phyloP scores from a whole-genome alignment of 1,140 invertebrate species.

The Drosophila funebris region DNA sequence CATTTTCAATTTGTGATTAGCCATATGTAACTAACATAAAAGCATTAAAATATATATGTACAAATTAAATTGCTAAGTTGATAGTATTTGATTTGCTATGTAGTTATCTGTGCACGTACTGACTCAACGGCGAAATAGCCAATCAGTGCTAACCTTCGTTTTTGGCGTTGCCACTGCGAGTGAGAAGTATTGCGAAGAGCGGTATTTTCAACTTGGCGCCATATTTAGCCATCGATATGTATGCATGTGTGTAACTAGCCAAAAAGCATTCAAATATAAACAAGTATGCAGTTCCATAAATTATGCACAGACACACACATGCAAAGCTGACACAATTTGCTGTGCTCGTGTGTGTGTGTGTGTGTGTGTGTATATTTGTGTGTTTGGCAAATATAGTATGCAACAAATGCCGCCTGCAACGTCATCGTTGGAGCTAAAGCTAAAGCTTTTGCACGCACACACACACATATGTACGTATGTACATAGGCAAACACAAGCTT shows the following conservation, averaged over 20 bases:
- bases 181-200: background rate
- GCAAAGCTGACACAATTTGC: conserved; percentile 12
- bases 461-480: background rate
- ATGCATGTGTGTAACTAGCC: background rate
- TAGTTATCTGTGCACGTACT: no score
- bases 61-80: no score
- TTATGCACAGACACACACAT: conserved; percentile 1
- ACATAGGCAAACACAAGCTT: conserved; percentile 39
- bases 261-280: background rate
- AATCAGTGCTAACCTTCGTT: background rate
- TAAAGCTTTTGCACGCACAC: conserved; percentile 28
- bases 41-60: no score
- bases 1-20: background rate
- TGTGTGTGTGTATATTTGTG: background rate
- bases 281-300: conserved; percentile 8
- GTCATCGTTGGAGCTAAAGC: conserved; percentile 48
- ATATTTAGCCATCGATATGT: background rate
- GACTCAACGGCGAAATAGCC: no score
- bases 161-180: conserved; percentile 3
- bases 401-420: conserved; percentile 73
- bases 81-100: no score
- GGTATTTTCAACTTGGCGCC: background rate
- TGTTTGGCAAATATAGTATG: conserved; percentile 34
- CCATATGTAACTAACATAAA: no score
- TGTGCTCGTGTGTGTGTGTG: background rate